phyloP scores from a whole-genome alignment of 2,888 invertebrate species.

The Cotesia congregata region DNA sequence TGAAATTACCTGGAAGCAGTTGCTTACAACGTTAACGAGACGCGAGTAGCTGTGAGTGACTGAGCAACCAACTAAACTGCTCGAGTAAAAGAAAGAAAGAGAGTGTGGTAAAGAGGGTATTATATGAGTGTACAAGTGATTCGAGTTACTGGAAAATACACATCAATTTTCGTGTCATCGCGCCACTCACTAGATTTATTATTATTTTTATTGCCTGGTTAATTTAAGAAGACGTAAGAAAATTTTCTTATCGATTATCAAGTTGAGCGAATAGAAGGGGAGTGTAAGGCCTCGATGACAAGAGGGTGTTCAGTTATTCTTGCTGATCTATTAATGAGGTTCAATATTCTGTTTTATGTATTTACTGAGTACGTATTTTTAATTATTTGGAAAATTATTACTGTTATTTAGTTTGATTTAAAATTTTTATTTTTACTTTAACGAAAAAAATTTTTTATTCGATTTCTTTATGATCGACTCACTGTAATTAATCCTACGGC shows the following conservation, averaged over 20 bases:
- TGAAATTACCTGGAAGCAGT: slow-evolving; percentile 51
- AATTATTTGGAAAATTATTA: too few species aligned
- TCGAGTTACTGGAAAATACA: slow-evolving; percentile 41
- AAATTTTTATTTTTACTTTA: too few species aligned
- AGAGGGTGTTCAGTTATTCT: background rate
- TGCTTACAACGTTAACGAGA: slow-evolving; percentile 50
- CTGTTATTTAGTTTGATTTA: too few species aligned
- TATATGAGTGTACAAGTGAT: slow-evolving; percentile 34
- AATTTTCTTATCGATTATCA: background rate
- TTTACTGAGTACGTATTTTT: too few species aligned
- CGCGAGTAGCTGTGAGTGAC: slow-evolving; percentile 25
- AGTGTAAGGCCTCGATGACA: background rate
- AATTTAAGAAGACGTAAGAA: slow-evolving; percentile 33
- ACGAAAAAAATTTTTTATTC: too few species aligned
- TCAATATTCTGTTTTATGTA: too few species aligned
- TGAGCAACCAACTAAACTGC: slow-evolving; percentile 8
- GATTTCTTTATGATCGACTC: too few species aligned
- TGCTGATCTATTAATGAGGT: too few species aligned
- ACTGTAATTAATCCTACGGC: too few species aligned
- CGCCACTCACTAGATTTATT: slow-evolving; percentile 45
- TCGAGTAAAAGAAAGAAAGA: background rate
- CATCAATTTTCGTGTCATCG: slow-evolving; percentile 51
- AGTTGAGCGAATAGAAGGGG: background rate
- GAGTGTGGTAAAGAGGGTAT: slow-evolving; percentile 17
- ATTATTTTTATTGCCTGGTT: slow-evolving; percentile 45